Percentiles rank a stretch among this genome's conserved stretches.
phyloP scores from a whole-genome alignment of 2,797 vertebrate species.

The Clamator glandarius region DNA sequence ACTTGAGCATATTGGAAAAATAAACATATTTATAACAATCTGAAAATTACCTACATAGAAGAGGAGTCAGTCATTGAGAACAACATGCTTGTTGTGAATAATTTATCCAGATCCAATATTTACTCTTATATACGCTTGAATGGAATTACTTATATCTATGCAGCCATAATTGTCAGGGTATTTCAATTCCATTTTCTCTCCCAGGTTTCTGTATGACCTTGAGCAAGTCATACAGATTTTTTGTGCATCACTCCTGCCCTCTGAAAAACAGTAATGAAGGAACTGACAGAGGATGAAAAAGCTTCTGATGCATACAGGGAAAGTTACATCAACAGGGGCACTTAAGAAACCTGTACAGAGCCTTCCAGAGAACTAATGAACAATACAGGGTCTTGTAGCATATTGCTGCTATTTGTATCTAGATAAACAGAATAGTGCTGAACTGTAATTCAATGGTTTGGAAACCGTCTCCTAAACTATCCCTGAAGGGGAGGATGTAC shows the following conservation, averaged over 20 bases:
- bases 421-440: background rate
- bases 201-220: background rate
- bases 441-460: background rate
- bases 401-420: background rate
- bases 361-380: background rate
- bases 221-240: background rate
- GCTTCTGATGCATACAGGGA: background rate
- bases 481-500: background rate
- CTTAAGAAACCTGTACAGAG: background rate
- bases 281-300: background rate
- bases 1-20: constrained; percentile 6
- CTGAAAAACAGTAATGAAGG: background rate
- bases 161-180: background rate
- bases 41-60: background rate
- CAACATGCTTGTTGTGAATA: constrained; percentile 27
- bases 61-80: background rate
- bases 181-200: background rate
- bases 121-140: background rate
- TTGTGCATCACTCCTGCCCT: background rate
- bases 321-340: background rate
- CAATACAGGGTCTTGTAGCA: background rate
- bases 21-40: constrained; percentile 13
- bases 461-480: background rate
- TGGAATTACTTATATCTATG: constrained; percentile 1
- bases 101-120: constrained; percentile 39